Percentiles rank a stretch among this genome's conserved stretches.
These are phyloP conservation scores for Drosophila neocordata DNA, from an alignment of 1,140 invertebrate genomes.

Conservation along the genomic window DNA sequence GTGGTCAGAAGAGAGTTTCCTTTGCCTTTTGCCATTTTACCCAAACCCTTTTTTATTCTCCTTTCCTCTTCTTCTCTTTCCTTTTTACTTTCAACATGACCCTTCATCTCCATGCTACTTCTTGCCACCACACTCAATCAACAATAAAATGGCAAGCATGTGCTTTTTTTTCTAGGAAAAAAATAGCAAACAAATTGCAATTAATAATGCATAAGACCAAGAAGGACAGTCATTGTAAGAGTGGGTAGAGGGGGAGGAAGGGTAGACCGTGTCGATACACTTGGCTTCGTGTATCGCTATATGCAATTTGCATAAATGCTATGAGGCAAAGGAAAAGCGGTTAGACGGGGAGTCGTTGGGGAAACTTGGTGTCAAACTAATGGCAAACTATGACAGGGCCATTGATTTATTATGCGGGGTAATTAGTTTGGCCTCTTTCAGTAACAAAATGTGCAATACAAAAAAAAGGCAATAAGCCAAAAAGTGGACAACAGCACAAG, in stretches of 20 bases:
- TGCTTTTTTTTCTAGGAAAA: conserved; percentile 63
- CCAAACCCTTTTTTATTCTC: too few species aligned
- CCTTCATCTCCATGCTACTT: too few species aligned
- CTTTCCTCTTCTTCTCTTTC: not conserved
- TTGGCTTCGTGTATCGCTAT: conserved; percentile 27
- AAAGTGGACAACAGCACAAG: conserved; percentile 37
- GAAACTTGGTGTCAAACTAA: conserved; percentile 65
- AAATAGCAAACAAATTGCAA: conserved; percentile 73
- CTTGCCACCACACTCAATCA: conserved; percentile 3
- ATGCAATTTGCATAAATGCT: conserved; percentile 74
- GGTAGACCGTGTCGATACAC: conserved; percentile 23
- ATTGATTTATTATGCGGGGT: conserved; percentile 75
- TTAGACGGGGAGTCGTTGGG: too few species aligned
- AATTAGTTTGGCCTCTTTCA: conserved; percentile 77
- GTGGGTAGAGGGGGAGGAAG: not conserved
- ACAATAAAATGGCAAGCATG: conserved; percentile 7
- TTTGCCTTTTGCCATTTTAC: not conserved
- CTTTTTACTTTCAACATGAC: not conserved
- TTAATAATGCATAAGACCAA: conserved; percentile 68
- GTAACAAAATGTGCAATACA: conserved; percentile 33
- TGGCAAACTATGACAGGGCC: conserved; percentile 71
- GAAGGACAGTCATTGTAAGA: not conserved
- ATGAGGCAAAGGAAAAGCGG: conserved; percentile 36
- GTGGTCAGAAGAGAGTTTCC: conserved; percentile 1
- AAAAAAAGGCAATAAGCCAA: conserved; percentile 35